A percentile compares a stretch with the other conserved stretches of the same genome.
These are phyloP conservation scores for Neopelma chrysocephalum DNA, from an alignment of 2,797 vertebrate genomes.

Conservation along the genomic window DNA sequence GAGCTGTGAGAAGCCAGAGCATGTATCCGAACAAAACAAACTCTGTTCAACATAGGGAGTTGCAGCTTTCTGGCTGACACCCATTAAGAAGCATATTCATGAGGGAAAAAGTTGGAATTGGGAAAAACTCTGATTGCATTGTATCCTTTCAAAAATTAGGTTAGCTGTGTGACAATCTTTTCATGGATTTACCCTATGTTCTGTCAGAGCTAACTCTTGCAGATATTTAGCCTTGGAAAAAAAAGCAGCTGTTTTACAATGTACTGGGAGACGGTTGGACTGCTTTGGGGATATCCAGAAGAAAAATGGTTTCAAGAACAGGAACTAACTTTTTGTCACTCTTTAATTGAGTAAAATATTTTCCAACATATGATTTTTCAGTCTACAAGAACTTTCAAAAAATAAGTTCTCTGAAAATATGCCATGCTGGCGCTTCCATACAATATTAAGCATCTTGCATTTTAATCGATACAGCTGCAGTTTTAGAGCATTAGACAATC, in stretches of 20 bases:
- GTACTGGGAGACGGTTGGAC: neutral
- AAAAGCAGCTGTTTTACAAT: neutral
- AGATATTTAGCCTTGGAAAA: neutral
- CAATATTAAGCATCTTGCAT: neutral
- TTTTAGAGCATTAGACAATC: neutral
- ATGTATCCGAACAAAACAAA: conserved; percentile 72
- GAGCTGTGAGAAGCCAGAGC: conserved; percentile 58
- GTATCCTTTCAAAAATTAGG: conserved; percentile 44
- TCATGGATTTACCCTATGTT: neutral
- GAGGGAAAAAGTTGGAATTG: neutral
- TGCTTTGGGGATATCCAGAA: neutral
- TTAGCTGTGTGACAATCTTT: neutral
- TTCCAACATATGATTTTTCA: neutral
- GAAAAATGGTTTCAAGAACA: neutral
- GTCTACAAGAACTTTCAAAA: neutral
- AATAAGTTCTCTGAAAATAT: neutral
- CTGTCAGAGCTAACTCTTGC: neutral
- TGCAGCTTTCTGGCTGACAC: conserved; percentile 39
- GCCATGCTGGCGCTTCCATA: neutral
- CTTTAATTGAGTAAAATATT: neutral
- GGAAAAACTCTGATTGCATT: neutral
- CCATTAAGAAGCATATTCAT: conserved; percentile 47
- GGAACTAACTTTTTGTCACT: neutral
- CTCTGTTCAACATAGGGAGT: conserved; percentile 49
- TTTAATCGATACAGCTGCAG: neutral